Evolutionary conservation across 2,113 vertebrate genomes (phyloP).

Genomic region (Strix uralensis): DNA sequence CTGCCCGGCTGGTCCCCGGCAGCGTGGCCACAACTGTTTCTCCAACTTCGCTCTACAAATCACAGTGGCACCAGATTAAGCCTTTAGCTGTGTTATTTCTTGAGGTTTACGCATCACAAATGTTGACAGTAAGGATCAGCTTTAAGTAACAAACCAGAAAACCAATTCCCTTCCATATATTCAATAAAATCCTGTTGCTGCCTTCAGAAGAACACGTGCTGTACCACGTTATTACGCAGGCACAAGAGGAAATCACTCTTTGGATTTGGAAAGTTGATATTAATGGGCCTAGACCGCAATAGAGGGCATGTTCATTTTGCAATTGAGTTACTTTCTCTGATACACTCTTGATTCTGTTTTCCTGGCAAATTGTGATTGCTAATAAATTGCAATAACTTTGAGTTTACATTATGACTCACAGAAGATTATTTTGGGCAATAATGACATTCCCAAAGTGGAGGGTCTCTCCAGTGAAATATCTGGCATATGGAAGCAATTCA

Average conservation of each 20-base stretch:
- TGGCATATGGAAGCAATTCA: constrained; percentile 74
- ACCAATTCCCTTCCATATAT: background rate
- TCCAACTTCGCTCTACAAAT: background rate
- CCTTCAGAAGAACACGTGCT: background rate
- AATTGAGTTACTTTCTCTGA: background rate
- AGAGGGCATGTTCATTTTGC: constrained; percentile 7
- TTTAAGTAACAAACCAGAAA: constrained; percentile 31
- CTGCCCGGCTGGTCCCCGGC: background rate
- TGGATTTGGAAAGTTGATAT: background rate
- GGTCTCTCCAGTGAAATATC: constrained; percentile 63
- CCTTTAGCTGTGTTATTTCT: background rate
- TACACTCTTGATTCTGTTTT: constrained; percentile 31
- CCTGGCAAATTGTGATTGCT: constrained; percentile 58
- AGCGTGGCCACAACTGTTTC: background rate
- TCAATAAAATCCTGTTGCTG: background rate
- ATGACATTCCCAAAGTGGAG: constrained; percentile 63
- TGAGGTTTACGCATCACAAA: background rate
- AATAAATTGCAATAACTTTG: constrained; percentile 71
- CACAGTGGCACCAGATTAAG: constrained; percentile 4
- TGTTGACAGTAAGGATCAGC: constrained; percentile 31
- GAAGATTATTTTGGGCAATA: constrained; percentile 71
- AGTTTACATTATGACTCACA: constrained; percentile 65
- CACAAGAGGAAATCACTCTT: constrained; percentile 8
- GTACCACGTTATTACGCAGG: background rate
- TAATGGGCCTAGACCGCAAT: background rate